These are phyloP conservation scores for Caenorhabditis panamensis DNA, from an alignment of 2,888 invertebrate genomes.

Conservation along the genomic window DNA sequence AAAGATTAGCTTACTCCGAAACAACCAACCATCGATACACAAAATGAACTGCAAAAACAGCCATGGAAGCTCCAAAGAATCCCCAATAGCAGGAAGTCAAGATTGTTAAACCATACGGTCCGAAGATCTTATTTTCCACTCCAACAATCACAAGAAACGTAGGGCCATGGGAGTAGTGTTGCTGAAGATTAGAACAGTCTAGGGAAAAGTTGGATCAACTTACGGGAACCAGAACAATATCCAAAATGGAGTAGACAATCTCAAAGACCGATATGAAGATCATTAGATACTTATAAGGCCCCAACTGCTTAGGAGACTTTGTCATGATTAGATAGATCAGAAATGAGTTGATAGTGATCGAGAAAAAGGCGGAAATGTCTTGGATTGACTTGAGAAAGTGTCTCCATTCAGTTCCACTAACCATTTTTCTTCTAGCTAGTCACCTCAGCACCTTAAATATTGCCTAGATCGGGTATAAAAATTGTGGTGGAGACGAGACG, in stretches of 20 bases:
- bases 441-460: neutral
- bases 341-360: slow-evolving; percentile 20
- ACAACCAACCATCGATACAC: slow-evolving; percentile 29
- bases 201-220: neutral
- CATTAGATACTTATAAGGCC: slow-evolving; percentile 45
- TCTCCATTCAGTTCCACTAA: slow-evolving; percentile 18
- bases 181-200: slow-evolving; percentile 16
- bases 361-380: slow-evolving; percentile 21
- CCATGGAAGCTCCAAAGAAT: slow-evolving; percentile 35
- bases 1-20: neutral
- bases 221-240: slow-evolving; percentile 21
- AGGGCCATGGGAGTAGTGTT: slow-evolving; percentile 41
- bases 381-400: slow-evolving; percentile 16
- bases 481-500: too few relatives aligned
- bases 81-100: slow-evolving; percentile 33
- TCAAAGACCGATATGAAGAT: slow-evolving; percentile 31
- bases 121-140: slow-evolving; percentile 23
- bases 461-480: neutral
- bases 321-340: slow-evolving; percentile 24
- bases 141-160: slow-evolving; percentile 36
- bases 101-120: slow-evolving; percentile 15
- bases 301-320: slow-evolving; percentile 40
- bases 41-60: slow-evolving; percentile 31
- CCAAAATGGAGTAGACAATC: slow-evolving; percentile 29
- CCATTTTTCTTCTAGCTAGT: too few relatives aligned